phyloP scores from a whole-genome alignment of 2,888 invertebrate species.

The Agrotis exclamationis region DNA sequence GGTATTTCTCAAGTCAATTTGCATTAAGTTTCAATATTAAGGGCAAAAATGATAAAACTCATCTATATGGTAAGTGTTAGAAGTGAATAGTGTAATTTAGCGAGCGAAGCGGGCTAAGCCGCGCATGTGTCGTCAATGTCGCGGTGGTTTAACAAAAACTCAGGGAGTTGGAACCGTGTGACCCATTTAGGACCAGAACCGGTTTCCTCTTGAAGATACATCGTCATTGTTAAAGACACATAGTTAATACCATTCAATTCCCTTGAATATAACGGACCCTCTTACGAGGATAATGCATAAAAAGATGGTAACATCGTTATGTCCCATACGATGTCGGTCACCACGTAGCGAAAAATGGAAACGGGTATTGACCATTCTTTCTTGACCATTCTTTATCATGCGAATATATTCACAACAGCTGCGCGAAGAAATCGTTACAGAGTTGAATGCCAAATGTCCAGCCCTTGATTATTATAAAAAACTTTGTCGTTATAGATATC shows the following conservation, averaged over 20 bases:
- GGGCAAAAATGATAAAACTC: conserved; percentile 4
- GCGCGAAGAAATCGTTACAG: conserved; percentile 75
- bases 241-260: conserved; percentile 88
- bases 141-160: conserved; percentile 84
- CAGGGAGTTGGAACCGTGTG: conserved; percentile 89
- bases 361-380: conserved; percentile 86
- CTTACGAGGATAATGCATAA: conserved; percentile 87
- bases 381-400: conserved; percentile 84
- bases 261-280: conserved; percentile 87
- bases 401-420: conserved; percentile 79
- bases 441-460: conserved; percentile 74
- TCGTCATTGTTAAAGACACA: conserved; percentile 87
- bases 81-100: conserved; percentile 57
- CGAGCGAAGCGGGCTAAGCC: conserved; percentile 44
- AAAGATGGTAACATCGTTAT: conserved; percentile 86
- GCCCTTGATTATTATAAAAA: conserved; percentile 65
- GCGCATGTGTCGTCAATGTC: conserved; percentile 71
- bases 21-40: conserved; percentile 3
- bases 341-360: conserved; percentile 83
- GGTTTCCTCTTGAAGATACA: conserved; percentile 89
- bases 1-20: conserved; percentile 1
- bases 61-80: conserved; percentile 27
- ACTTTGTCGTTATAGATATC: conserved; percentile 43
- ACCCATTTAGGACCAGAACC: conserved; percentile 90
- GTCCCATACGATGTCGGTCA: conserved; percentile 82